Evolutionary conservation across 2,888 invertebrate genomes (phyloP), one percentile per base, ranked within the genome.

Genomic region (Mactromeris polynyma): DNA sequence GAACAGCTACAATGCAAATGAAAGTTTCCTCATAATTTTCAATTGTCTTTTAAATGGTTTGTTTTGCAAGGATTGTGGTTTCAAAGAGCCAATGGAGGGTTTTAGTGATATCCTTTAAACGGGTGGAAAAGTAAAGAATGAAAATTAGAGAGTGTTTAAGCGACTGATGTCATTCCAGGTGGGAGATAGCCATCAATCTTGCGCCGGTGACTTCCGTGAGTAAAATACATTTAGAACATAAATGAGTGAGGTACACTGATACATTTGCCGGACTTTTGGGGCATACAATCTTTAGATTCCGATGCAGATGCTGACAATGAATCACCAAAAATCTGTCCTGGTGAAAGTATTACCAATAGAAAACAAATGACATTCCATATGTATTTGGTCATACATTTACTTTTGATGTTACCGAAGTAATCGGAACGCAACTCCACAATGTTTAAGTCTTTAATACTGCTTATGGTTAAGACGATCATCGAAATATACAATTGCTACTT

Each of bases 111-210:
- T 84, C 85, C 85, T 31, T 73, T 87, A 85, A 58, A 85, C 77
- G 83, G 87, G 85, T 87, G 88, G 91, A 73, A 73, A 73, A 33
- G 73, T 33, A 36, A 73, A 73, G 73, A 90, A 90, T 90, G 87
- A 90, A 91, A 89, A 90, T 91, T 90, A 91, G 85, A 91, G 88
- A 82, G 88, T 69, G 85, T 85, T 82, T 90, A 91, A 91, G 85
- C 87, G 90, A 73, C 58, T 83, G 89, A 85, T 88, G 85, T 83
- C 51, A 85, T 77, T 69, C 54, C 90, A 90, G 90, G 88, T 88
- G 90, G 80, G 80, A 83, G 77, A 81, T 51, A 33, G 36, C 78
- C 77, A 77, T 78, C 84, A 84, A 77, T 54, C 46, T 26, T 78
- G 26, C 11, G 26, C n/a, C n/a, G 77, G 38, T 36, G 26, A 7